Evolutionary conservation across 1,140 invertebrate species (phyloP).

Genomic region (Diachasma alloeum): DNA sequence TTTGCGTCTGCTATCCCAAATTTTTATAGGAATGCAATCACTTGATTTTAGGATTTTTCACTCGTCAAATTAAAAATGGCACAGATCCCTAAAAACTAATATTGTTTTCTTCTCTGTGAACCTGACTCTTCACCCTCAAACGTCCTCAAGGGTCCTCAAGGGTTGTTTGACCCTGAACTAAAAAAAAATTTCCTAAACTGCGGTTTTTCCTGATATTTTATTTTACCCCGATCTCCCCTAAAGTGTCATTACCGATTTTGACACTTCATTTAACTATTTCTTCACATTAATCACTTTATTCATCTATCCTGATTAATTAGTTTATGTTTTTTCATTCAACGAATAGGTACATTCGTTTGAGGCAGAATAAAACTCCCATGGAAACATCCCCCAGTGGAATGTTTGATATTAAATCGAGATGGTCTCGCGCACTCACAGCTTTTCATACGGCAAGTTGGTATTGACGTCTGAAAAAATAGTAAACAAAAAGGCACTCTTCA

Average conservation of each 20-base stretch:
- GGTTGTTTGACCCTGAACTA: background rate
- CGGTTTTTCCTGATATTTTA: too few species aligned
- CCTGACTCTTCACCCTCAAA: too few species aligned
- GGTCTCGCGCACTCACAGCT: constrained; percentile 73
- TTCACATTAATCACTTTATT: background rate
- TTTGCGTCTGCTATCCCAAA: too few species aligned
- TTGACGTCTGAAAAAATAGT: constrained; percentile 86
- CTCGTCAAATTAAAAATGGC: too few species aligned
- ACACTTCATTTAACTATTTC: background rate
- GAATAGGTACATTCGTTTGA: background rate
- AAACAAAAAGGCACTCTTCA: constrained; percentile 63
- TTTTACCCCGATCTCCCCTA: too few species aligned
- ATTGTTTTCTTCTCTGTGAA: too few species aligned
- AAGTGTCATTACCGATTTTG: background rate
- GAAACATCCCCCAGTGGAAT: too few species aligned
- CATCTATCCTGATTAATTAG: background rate
- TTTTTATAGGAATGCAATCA: too few species aligned
- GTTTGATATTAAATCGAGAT: constrained; percentile 49
- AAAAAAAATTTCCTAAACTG: too few species aligned
- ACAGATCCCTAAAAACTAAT: too few species aligned
- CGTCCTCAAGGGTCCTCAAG: too few species aligned
- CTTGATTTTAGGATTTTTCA: too few species aligned
- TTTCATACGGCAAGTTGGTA: constrained; percentile 88
- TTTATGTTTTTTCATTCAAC: background rate
- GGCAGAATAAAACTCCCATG: constrained; percentile 2